Conservation (phyloP, 1,140 invertebrate genomes). For the Aethina tumida region DNA sequence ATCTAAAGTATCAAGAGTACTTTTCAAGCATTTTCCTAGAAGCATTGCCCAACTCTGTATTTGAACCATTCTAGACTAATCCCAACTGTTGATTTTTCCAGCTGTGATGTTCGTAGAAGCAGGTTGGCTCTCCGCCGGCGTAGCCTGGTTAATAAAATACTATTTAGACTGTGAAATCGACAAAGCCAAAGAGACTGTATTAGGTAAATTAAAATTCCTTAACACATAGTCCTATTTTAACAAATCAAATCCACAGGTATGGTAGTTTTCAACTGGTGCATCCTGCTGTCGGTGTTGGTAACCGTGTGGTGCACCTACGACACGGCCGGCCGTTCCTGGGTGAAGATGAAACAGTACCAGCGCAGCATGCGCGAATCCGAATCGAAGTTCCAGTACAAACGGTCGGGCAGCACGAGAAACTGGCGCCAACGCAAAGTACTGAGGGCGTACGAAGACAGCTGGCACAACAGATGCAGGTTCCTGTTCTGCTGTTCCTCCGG, state of each 20-base stretch:
- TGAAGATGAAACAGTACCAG: slow-evolving; percentile 87
- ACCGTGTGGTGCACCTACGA: slow-evolving; percentile 86
- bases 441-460: slow-evolving; percentile 81
- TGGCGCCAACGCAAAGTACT: slow-evolving; percentile 87
- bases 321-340: slow-evolving; percentile 80
- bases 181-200: slow-evolving; percentile 60
- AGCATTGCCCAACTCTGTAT: too few relatives aligned
- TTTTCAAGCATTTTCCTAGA: too few relatives aligned
- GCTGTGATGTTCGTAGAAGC: slow-evolving; percentile 67
- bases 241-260: slow-evolving; percentile 46
- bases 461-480: slow-evolving; percentile 76
- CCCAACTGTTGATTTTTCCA: slow-evolving; percentile 35
- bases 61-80: neutral
- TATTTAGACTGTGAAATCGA: slow-evolving; percentile 60
- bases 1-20: too few relatives aligned
- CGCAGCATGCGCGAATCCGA: slow-evolving; percentile 69
- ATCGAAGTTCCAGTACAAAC: slow-evolving; percentile 61
- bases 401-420: slow-evolving; percentile 74
- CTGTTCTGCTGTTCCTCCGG: slow-evolving; percentile 80
- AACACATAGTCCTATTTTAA: slow-evolving; percentile 1
- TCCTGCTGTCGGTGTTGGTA: slow-evolving; percentile 62
- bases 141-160: slow-evolving; percentile 61
- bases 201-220: slow-evolving; percentile 49
- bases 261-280: slow-evolving; percentile 70
- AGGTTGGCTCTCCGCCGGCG: slow-evolving; percentile 63